These are phyloP conservation scores for Macrosteles quadrilineatus DNA, from an alignment of 1,140 invertebrate species.

Conservation along the genomic window DNA sequence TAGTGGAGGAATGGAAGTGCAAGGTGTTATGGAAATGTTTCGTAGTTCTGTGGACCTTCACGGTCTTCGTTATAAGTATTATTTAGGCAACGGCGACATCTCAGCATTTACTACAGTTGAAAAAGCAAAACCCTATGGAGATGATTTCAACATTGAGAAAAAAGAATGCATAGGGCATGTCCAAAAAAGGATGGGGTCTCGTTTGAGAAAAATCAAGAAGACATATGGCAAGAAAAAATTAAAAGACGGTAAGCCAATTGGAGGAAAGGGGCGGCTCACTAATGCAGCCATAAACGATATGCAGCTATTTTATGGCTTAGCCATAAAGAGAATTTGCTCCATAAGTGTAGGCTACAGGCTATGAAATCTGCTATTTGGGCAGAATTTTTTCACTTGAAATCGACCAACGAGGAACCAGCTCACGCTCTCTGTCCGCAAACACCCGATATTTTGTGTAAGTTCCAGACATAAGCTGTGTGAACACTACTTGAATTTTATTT, in stretches of 20 bases:
- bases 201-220: not conserved
- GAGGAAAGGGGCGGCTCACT: not conserved
- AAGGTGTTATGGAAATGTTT: not conserved
- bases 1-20: not conserved
- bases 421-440: conserved; percentile 41
- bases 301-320: not conserved
- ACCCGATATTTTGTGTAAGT: conserved; percentile 44
- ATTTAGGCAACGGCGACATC: not conserved
- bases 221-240: not conserved
- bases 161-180: no score
- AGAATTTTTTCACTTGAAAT: conserved; percentile 32
- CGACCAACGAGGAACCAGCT: conserved; percentile 25
- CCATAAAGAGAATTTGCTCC: not conserved
- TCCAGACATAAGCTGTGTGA: no score
- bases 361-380: conserved; percentile 35
- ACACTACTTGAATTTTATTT: no score
- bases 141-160: not conserved
- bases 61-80: not conserved
- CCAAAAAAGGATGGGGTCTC: not conserved
- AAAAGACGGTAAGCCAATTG: not conserved
- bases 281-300: conserved; percentile 3
- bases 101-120: not conserved
- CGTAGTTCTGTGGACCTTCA: not conserved
- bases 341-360: no score
- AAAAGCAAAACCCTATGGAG: not conserved